phyloP scores from a whole-genome alignment of 2,797 vertebrate genomes.

The Melopsittacus undulatus region DNA sequence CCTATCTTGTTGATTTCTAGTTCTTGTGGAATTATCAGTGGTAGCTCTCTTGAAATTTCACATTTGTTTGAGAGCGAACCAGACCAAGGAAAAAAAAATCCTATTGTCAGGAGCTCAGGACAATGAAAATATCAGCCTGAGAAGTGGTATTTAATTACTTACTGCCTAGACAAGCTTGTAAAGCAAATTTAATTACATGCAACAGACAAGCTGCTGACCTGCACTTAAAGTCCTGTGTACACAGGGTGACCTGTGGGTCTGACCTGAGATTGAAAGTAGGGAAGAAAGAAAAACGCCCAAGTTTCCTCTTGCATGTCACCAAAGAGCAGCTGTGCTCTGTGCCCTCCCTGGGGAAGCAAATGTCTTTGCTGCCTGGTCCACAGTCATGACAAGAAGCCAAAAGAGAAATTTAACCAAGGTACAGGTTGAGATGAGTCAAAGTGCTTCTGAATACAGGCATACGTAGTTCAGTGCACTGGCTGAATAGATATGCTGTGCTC shows the following conservation, averaged over 20 bases:
- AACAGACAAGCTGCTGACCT: slow-evolving; percentile 55
- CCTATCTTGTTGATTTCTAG: not conserved
- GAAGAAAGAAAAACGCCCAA: not conserved
- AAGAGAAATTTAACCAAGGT: slow-evolving; percentile 9
- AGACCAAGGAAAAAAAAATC: slow-evolving; percentile 18
- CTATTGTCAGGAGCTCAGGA: slow-evolving; percentile 35
- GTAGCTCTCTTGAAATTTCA: not conserved
- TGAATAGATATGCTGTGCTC: accelerated
- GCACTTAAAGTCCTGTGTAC: slow-evolving; percentile 50
- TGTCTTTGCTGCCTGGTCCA: not conserved
- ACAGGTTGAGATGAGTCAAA: not conserved
- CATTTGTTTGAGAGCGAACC: slow-evolving; percentile 18
- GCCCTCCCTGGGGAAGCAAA: not conserved
- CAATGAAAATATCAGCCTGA: slow-evolving; percentile 48
- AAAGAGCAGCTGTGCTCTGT: not conserved
- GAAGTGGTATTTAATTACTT: slow-evolving; percentile 67
- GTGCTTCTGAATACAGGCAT: not conserved
- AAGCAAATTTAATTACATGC: slow-evolving; percentile 66
- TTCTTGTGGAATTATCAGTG: not conserved
- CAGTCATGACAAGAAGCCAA: not conserved
- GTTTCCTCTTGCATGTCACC: not conserved
- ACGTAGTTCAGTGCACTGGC: not conserved
- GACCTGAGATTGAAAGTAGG: not conserved
- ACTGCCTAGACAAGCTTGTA: slow-evolving; percentile 63
- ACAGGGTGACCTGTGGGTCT: slow-evolving; percentile 20